Evolutionary conservation across 2,797 vertebrate genomes (phyloP).

Genomic region (Cebuella pygmaea): DNA sequence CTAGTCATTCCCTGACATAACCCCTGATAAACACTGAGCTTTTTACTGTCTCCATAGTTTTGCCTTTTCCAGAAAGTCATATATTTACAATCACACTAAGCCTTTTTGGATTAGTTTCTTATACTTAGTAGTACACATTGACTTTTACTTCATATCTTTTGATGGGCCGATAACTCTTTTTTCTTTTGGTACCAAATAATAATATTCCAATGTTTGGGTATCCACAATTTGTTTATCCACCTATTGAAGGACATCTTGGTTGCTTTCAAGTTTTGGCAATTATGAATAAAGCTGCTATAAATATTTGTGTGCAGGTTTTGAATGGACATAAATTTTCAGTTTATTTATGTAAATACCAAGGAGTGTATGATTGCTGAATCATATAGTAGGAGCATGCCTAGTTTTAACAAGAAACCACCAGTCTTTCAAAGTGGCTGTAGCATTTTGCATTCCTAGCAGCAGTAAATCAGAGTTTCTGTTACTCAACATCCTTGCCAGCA

Average conservation of each 20-base stretch:
- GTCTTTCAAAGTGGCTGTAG: not conserved
- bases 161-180: not conserved
- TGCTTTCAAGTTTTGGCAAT: not conserved
- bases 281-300: not conserved
- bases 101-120: not conserved
- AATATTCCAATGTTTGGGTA: not conserved
- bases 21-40: not conserved
- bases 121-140: not conserved
- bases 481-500: not conserved
- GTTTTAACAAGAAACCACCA: conserved; percentile 3
- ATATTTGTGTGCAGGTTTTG: not conserved
- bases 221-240: not conserved
- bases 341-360: not conserved
- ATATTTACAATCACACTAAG: not conserved
- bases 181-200: not conserved
- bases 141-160: not conserved
- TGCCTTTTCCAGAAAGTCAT: not conserved
- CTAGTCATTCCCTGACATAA: not conserved
- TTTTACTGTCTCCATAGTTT: not conserved
- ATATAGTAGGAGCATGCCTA: not conserved
- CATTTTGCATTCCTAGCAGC: not conserved
- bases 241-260: not conserved
- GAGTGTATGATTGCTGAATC: not conserved
- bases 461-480: not conserved
- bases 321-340: not conserved